Percentiles rank a stretch among this genome's conserved stretches.
These are phyloP conservation scores for Litocranius walleri DNA, from an alignment of 2,113 vertebrate species.

Conservation along the genomic window DNA sequence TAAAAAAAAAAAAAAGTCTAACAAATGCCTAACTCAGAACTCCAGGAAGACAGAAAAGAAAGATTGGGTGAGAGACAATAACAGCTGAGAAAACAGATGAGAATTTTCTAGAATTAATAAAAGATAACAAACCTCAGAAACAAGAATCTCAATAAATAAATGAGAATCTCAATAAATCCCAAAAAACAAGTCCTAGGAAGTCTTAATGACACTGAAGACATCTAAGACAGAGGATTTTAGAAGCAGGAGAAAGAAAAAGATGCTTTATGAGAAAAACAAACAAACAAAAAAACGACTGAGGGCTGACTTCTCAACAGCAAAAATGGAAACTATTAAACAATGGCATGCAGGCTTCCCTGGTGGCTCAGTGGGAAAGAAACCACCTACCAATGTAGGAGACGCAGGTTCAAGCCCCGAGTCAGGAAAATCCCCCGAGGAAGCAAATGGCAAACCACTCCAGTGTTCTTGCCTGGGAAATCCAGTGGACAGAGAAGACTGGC, in stretches of 20 bases:
- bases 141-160: not conserved
- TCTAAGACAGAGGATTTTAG: not conserved
- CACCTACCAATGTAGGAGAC: not conserved
- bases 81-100: not conserved
- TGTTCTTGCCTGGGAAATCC: not conserved
- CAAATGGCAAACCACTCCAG: not conserved
- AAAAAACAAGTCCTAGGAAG: not conserved
- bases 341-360: not conserved
- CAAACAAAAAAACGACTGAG: not conserved
- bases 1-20: not conserved
- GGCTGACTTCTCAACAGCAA: not conserved
- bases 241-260: not conserved
- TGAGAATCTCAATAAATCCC: not conserved
- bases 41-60: not conserved
- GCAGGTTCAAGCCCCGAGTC: not conserved
- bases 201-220: not conserved
- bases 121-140: not conserved
- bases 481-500: not conserved
- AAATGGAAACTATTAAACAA: not conserved
- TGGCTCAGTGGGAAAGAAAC: not conserved
- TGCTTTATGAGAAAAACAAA: not conserved
- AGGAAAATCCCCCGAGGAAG: not conserved
- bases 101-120: not conserved
- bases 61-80: not conserved
- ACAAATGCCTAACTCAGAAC: not conserved